Base-by-base conservation (phyloP, 2,888 invertebrate genomes). In the Palloptera scutellata region DNA sequence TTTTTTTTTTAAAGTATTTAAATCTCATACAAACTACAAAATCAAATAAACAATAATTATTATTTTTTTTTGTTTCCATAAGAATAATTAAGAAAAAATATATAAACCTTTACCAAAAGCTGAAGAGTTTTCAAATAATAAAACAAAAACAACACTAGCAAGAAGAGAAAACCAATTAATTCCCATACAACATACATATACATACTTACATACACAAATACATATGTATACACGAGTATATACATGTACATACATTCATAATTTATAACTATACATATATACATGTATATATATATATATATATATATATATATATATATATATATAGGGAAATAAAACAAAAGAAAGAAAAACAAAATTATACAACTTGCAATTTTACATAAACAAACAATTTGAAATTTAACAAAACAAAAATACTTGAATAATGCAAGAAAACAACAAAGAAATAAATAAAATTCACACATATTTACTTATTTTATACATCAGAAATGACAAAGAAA, bases 181-280 rank as follows among this genome's bases (percentile, higher is more conserved):
- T 4, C 30, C 30, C 30, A 30, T 30, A 30, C 52, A 54, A 20
- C 12, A 5, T 41, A 17, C n/a, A n/a, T n/a, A n/a, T n/a, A n/a
- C n/a, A n/a, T n/a, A n/a, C n/a, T n/a, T n/a, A 55, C 55, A 55
- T 43, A 17, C 15, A 48, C 43, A 48, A 11, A 64, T 15, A 64
- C 45, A 58, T 19, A 12, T 60, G 12, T 20, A 63, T 40, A 52
- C 57, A 19, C 4, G 19, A 52, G 40, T 53, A 40, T 40, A 62
- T 53, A 58, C 57, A 55, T 54, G 62, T 61, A 59, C 19, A 59
- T 43, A 57, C 20, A 61, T 68, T 57, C 17, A 57, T n/a, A 64
- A 40, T 53, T 45, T 19, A 60, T 43, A 48, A 60, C 20, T 57
- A 41, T 41, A 2, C 11, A 59, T 19, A 45, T 13, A 59, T 8